A percentile compares a stretch with the other conserved stretches of the same genome.
These are phyloP conservation scores for Ictalurus furcatus DNA, from an alignment of 2,113 vertebrate genomes.

Conservation along the genomic window DNA sequence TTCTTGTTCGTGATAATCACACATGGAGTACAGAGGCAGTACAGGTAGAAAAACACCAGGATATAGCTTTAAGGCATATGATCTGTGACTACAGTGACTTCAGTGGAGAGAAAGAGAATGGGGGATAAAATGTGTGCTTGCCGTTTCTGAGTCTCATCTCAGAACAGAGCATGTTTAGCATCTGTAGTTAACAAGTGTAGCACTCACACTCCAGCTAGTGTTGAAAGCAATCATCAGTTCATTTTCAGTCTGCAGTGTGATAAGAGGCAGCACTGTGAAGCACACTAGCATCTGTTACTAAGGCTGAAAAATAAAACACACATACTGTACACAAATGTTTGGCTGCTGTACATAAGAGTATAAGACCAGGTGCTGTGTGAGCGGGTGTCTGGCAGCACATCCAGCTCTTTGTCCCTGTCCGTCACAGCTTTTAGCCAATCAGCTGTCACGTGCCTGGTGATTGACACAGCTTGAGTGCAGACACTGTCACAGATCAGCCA, in stretches of 20 bases:
- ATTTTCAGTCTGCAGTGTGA: conserved; percentile 28
- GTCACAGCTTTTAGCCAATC: conserved; percentile 66
- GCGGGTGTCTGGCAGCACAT: conserved; percentile 60
- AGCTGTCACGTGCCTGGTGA: conserved; percentile 50
- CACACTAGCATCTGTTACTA: conserved; percentile 30
- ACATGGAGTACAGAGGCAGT: background rate
- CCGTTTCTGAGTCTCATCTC: background rate
- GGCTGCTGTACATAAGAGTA: conserved; percentile 29
- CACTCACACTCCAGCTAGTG: conserved; percentile 35
- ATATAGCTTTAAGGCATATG: background rate
- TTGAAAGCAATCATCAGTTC: conserved; percentile 10
- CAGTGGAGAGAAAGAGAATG: too few species aligned
- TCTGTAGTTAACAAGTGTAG: conserved; percentile 40
- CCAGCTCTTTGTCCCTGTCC: conserved; percentile 56
- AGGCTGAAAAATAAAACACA: conserved; percentile 30
- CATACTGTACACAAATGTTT: conserved; percentile 40
- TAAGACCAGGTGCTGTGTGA: conserved; percentile 67
- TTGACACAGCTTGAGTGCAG: conserved; percentile 55
- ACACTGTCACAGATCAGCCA: conserved; percentile 61
- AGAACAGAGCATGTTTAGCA: conserved; percentile 21
- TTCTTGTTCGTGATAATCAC: background rate
- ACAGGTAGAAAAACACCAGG: background rate
- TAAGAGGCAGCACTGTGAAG: conserved; percentile 25
- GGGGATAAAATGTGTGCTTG: background rate
- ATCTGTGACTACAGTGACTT: background rate